Evolutionary conservation across 2,888 invertebrate genomes (phyloP).

Genomic region (Perizoma affinitatum): DNA sequence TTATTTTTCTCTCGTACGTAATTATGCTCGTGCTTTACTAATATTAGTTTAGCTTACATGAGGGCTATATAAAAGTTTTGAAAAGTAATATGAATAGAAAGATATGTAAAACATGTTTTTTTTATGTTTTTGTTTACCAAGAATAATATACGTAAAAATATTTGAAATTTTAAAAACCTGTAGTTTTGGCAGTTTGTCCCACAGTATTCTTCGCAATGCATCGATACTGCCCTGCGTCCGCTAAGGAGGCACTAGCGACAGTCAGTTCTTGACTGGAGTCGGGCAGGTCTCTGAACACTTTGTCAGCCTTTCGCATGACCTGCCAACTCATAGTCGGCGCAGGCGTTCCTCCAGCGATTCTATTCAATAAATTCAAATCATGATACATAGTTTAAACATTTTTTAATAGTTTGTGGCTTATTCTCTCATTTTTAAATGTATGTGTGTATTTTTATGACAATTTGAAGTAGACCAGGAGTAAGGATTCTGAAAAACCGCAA

Average conservation of each 20-base stretch:
- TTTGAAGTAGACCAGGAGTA: no score
- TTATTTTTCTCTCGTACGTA: not conserved
- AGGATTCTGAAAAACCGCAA: no score
- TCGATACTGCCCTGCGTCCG: slow-evolving; percentile 18
- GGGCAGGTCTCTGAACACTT: not conserved
- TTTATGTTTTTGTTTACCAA: not conserved
- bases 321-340: slow-evolving; percentile 18
- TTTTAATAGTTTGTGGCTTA: not conserved
- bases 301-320: slow-evolving; percentile 8
- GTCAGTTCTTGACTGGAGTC: slow-evolving; percentile 9
- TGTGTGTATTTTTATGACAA: no score
- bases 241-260: slow-evolving; percentile 12
- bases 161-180: slow-evolving; percentile 7
- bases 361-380: not conserved
- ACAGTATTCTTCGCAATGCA: slow-evolving; percentile 14
- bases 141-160: not conserved
- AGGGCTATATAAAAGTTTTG: not conserved
- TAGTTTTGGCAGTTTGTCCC: slow-evolving; percentile 4
- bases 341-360: slow-evolving; percentile 18
- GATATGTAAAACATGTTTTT: no score
- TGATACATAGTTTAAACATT: no score
- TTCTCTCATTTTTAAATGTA: no score
- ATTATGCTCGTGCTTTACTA: no score
- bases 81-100: not conserved
- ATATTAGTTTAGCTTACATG: no score